These are phyloP conservation scores for Prionailurus bengalensis DNA, from an alignment of 2,113 vertebrate species.

Conservation along the genomic window DNA sequence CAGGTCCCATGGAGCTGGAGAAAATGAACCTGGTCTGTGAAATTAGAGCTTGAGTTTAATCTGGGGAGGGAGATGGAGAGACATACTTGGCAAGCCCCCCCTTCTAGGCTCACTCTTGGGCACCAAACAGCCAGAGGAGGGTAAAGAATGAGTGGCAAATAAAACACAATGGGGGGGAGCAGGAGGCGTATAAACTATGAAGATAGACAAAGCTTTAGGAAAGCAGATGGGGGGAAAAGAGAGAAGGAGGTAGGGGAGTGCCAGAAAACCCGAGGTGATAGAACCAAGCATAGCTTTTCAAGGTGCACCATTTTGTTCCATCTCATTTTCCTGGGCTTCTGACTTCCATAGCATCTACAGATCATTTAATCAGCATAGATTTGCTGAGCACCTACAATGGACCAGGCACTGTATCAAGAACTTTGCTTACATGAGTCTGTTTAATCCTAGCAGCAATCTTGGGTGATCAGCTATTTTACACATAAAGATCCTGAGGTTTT, in stretches of 20 bases:
- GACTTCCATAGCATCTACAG: not conserved
- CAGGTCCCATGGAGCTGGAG: conserved; percentile 8
- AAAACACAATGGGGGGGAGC: not conserved
- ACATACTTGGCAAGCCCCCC: not conserved
- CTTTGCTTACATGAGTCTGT: not conserved
- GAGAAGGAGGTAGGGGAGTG: not conserved
- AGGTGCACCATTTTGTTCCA: not conserved
- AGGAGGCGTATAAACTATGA: not conserved
- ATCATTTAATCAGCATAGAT: not conserved
- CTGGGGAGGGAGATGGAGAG: conserved; percentile 40
- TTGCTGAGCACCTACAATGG: not conserved
- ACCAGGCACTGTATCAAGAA: not conserved
- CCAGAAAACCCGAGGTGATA: conserved; percentile 1
- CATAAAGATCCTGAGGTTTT: not conserved
- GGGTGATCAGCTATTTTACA: not conserved
- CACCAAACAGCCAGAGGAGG: conserved; percentile 32
- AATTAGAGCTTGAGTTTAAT: conserved; percentile 65
- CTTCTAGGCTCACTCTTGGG: not conserved
- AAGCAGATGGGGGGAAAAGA: not conserved
- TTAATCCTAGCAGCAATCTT: not conserved
- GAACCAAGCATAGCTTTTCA: not conserved
- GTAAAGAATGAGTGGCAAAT: not conserved
- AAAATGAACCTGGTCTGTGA: conserved; percentile 55
- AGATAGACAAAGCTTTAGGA: not conserved
- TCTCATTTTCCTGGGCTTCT: not conserved